Percentiles rank a stretch among this genome's conserved stretches.
Conservation (phyloP, 1,140 invertebrate genomes). For the Drosophila lini region DNA sequence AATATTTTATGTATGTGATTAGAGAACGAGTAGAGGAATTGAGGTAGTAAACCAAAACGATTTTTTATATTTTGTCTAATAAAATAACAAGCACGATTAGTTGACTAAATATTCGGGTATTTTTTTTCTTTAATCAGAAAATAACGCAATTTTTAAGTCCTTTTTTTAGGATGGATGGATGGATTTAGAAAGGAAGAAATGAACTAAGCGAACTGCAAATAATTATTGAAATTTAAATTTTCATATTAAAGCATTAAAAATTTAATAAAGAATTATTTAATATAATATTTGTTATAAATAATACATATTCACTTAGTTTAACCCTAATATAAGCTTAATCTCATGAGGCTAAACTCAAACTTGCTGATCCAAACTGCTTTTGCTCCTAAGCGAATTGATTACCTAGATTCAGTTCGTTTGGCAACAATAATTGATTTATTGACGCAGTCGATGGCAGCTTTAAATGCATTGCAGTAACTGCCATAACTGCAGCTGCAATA, state of each 20-base stretch:
- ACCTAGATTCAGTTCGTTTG: not conserved
- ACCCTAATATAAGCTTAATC: too few relatives aligned
- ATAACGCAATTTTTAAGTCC: not conserved
- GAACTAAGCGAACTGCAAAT: not conserved
- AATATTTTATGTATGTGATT: too few relatives aligned
- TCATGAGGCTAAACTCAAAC: not conserved
- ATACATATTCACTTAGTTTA: not conserved
- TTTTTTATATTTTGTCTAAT: too few relatives aligned
- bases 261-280: too few relatives aligned
- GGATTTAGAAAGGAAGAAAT: not conserved
- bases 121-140: not conserved
- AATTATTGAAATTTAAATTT: not conserved
- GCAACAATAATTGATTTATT: conserved; percentile 56
- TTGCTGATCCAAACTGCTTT: not conserved
- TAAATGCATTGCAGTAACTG: conserved; percentile 28
- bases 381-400: not conserved
- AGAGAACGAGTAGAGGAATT: not conserved
- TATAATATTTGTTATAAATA: not conserved
- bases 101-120: too few relatives aligned
- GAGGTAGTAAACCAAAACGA: too few relatives aligned
- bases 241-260: too few relatives aligned
- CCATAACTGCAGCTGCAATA: conserved; percentile 8
- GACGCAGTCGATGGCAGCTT: conserved; percentile 15
- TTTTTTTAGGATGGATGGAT: too few relatives aligned
- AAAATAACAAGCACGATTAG: too few relatives aligned